Evolutionary conservation across 2,888 invertebrate species (phyloP).

Genomic region (Desoria tigrina): DNA sequence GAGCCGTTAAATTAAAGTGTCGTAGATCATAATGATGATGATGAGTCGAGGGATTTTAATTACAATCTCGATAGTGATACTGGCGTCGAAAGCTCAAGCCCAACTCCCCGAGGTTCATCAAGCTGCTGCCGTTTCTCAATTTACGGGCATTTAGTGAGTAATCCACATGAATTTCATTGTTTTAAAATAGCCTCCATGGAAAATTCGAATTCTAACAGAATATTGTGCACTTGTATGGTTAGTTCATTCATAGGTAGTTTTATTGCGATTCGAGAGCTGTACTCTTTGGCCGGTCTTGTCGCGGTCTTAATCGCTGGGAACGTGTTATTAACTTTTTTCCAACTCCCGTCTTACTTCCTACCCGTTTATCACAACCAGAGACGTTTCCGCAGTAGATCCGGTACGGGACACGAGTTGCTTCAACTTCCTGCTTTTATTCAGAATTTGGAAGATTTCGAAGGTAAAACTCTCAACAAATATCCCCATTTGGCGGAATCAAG

Average conservation of each 20-base stretch:
- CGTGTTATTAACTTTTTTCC: slow-evolving; percentile 50
- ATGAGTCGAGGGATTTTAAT: background rate
- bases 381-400: no score
- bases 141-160: slow-evolving; percentile 51
- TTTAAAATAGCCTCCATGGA: background rate
- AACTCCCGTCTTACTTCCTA: slow-evolving; percentile 50
- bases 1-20: no score
- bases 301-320: slow-evolving; percentile 50
- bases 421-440: no score
- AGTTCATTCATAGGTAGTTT: slow-evolving; percentile 51
- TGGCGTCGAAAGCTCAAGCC: background rate
- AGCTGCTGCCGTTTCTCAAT: slow-evolving; percentile 47
- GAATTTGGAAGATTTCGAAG: slow-evolving; percentile 17
- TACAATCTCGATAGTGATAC: background rate
- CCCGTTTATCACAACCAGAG: slow-evolving; percentile 51
- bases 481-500: no score
- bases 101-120: slow-evolving; percentile 53
- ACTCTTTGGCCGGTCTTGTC: slow-evolving; percentile 47
- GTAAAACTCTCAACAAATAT: background rate
- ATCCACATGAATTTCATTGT: background rate
- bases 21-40: background rate
- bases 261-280: slow-evolving; percentile 51
- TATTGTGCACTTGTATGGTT: background rate
- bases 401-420: no score
- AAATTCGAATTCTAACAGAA: background rate